phyloP scores from a whole-genome alignment of 2,888 invertebrate species.

The Euproctis similis region DNA sequence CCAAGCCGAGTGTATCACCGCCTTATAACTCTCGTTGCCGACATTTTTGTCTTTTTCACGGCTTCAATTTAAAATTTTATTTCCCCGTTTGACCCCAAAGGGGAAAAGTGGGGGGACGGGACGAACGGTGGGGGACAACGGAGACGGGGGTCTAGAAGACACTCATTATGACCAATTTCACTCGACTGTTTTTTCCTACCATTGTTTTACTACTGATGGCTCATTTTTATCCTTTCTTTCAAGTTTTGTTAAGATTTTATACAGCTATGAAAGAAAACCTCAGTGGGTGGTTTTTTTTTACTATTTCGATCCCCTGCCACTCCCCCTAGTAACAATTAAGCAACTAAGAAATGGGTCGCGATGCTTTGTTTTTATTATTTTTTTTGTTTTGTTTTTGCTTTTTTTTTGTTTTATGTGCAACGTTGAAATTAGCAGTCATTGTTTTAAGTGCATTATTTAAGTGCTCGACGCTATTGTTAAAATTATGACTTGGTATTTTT shows the following conservation, averaged over 20 bases:
- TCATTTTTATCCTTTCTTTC: slow-evolving; percentile 54
- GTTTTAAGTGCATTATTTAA: slow-evolving; percentile 7
- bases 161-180: slow-evolving; percentile 74
- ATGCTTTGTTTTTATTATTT: slow-evolving; percentile 17
- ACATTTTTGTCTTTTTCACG: slow-evolving; percentile 65
- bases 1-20: slow-evolving; percentile 8
- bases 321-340: slow-evolving; percentile 24
- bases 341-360: slow-evolving; percentile 25
- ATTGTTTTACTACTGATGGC: slow-evolving; percentile 52
- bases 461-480: too few relatives aligned
- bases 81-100: slow-evolving; percentile 64
- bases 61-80: slow-evolving; percentile 71
- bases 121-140: slow-evolving; percentile 13
- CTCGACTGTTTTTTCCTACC: slow-evolving; percentile 52
- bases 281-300: slow-evolving; percentile 10
- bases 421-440: slow-evolving; percentile 22
- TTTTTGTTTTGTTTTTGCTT: too few relatives aligned
- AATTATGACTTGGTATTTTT: too few relatives aligned
- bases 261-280: slow-evolving; percentile 27
- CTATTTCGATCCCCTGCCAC: slow-evolving; percentile 14
- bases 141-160: slow-evolving; percentile 36
- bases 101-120: slow-evolving; percentile 29
- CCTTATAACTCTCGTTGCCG: slow-evolving; percentile 31
- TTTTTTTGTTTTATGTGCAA: slow-evolving; percentile 13
- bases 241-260: slow-evolving; percentile 38